Conservation (phyloP, 23 tunicate species). For the Aplidium turbinatum region DNA sequence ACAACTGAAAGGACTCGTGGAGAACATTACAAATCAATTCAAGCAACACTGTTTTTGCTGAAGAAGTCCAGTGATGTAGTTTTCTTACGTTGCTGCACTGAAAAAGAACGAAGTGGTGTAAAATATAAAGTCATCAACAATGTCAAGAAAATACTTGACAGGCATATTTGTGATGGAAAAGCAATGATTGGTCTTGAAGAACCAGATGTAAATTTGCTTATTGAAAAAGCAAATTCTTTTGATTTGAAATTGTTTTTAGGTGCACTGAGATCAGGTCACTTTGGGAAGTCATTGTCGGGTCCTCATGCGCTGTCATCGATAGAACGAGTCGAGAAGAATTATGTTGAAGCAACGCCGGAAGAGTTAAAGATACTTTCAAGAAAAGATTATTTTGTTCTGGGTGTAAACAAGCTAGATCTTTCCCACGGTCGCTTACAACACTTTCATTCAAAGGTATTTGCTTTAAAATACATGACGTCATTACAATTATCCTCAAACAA, state of each 20-base stretch:
- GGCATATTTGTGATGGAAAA: slow-evolving; percentile 62
- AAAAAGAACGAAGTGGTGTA: slow-evolving; percentile 53
- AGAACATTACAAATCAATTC: slow-evolving; percentile 38
- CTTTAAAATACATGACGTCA: slow-evolving; percentile 32
- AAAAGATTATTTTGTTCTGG: slow-evolving; percentile 46
- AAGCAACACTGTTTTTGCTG: slow-evolving; percentile 55
- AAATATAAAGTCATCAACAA: slow-evolving; percentile 47
- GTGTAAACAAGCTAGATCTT: slow-evolving; percentile 45
- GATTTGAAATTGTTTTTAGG: slow-evolving; percentile 53
- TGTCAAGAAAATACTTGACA: slow-evolving; percentile 46
- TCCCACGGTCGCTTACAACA: slow-evolving; percentile 26
- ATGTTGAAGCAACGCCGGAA: slow-evolving; percentile 48
- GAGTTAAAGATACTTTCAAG: slow-evolving; percentile 36
- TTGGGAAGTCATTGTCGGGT: slow-evolving; percentile 51
- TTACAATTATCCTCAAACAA: slow-evolving; percentile 53
- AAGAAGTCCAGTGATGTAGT: slow-evolving; percentile 44
- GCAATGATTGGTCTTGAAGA: slow-evolving; percentile 69
- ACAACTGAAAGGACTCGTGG: slow-evolving; percentile 36
- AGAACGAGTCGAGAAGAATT: slow-evolving; percentile 34
- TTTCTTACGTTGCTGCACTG: slow-evolving; percentile 61
- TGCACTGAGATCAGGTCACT: slow-evolving; percentile 54
- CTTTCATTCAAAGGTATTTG: slow-evolving; percentile 44
- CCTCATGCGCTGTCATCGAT: slow-evolving; percentile 56
- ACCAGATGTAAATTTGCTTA: slow-evolving; percentile 57
- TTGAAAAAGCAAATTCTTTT: slow-evolving; percentile 56